Evolutionary conservation across 2,797 vertebrate species (phyloP).

Genomic region (Girardinus metallicus): DNA sequence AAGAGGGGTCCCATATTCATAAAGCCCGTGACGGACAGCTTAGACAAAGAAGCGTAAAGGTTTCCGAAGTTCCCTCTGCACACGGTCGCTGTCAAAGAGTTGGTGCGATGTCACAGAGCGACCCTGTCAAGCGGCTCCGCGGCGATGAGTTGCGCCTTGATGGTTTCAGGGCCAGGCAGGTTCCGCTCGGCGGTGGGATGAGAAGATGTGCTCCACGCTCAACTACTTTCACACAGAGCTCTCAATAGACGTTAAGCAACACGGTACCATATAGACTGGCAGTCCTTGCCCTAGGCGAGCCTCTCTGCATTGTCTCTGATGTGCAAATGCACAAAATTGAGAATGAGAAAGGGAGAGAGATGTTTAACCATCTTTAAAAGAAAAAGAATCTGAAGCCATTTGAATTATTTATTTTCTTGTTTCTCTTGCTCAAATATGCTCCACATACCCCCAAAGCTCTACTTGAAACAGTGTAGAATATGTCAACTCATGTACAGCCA

Average conservation of each 20-base stretch:
- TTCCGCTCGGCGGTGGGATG: slow-evolving; percentile 39
- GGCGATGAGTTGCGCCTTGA: slow-evolving; percentile 48
- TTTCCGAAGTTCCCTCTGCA: slow-evolving; percentile 53
- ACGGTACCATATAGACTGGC: background rate
- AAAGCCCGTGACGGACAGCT: slow-evolving; percentile 37
- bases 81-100: slow-evolving; percentile 38
- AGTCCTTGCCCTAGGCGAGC: background rate
- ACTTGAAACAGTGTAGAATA: background rate
- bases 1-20: slow-evolving; percentile 46
- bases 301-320: background rate
- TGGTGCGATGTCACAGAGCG: slow-evolving; percentile 70
- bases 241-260: background rate
- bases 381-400: background rate
- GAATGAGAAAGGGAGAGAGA: background rate
- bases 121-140: slow-evolving; percentile 45
- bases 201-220: background rate
- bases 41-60: background rate
- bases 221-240: background rate
- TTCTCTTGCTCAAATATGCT: background rate
- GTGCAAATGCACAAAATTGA: background rate
- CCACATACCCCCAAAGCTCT: background rate
- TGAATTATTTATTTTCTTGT: background rate
- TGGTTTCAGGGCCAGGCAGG: slow-evolving; percentile 50
- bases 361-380: background rate
- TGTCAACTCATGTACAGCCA: background rate